phyloP scores from a whole-genome alignment of 2,113 vertebrate genomes.

The Galemys pyrenaicus region DNA sequence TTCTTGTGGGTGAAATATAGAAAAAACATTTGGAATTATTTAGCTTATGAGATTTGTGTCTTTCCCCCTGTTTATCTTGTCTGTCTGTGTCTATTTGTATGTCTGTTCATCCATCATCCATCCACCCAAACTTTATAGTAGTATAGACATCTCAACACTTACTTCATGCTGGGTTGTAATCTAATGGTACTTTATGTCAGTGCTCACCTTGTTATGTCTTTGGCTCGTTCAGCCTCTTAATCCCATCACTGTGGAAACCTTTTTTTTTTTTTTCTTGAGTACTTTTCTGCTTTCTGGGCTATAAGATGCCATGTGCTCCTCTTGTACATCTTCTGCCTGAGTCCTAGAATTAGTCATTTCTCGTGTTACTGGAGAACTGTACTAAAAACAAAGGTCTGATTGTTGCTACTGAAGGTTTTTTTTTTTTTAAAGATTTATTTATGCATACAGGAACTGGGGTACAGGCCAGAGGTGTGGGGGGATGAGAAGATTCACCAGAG shows the following conservation, averaged over 20 bases:
- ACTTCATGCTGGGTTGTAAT: not conserved
- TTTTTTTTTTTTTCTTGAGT: not conserved
- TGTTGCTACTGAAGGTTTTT: not conserved
- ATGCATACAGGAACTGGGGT: too few relatives aligned
- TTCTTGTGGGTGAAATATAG: not conserved
- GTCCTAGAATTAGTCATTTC: not conserved
- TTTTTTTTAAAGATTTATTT: not conserved
- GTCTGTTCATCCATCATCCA: too few relatives aligned
- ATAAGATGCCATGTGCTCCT: not conserved
- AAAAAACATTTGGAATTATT: not conserved
- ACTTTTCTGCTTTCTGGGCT: not conserved
- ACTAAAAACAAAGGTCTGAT: not conserved
- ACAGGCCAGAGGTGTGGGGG: too few relatives aligned
- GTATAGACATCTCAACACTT: not conserved
- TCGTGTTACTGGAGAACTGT: not conserved
- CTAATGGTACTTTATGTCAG: not conserved
- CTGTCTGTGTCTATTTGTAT: too few relatives aligned
- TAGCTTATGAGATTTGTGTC: not conserved
- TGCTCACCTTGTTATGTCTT: too few relatives aligned
- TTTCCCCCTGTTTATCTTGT: not conserved
- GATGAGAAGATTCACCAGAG: too few relatives aligned
- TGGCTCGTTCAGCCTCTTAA: not conserved
- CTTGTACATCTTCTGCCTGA: not conserved
- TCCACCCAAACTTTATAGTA: not conserved
- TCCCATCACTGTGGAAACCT: not conserved